Conservation (phyloP, 2,888 invertebrate genomes). For the Mallateleia sp. region DNA sequence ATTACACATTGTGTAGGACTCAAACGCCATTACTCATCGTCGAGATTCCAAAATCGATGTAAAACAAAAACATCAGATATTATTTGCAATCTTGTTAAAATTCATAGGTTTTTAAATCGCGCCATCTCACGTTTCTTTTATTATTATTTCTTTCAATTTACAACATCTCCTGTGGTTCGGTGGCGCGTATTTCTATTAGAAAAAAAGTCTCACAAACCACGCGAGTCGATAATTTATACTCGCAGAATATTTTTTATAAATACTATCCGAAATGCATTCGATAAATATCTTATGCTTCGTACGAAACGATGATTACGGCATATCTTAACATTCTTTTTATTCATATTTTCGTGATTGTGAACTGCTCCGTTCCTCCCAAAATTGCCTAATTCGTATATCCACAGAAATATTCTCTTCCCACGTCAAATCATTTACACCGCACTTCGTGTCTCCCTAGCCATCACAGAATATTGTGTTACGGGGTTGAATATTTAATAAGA, state of each 20-base stretch:
- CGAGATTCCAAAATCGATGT: constrained; percentile 63
- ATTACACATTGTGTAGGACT: constrained; percentile 67
- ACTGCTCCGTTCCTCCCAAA: constrained; percentile 19
- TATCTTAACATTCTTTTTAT: constrained; percentile 45
- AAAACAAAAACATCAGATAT: constrained; percentile 60
- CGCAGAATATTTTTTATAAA: constrained; percentile 27
- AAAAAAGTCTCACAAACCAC: constrained; percentile 20
- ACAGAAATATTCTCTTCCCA: constrained; percentile 65
- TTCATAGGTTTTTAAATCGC: constrained; percentile 87
- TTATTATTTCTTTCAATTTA: constrained; percentile 58
- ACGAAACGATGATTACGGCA: background rate
- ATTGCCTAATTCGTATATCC: constrained; percentile 35
- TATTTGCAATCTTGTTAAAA: constrained; percentile 72
- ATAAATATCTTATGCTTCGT: constrained; percentile 9
- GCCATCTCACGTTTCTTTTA: constrained; percentile 49
- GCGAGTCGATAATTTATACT: constrained; percentile 53
- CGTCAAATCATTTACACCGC: constrained; percentile 77
- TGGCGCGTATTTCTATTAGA: constrained; percentile 21
- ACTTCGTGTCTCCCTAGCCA: constrained; percentile 62
- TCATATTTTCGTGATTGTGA: constrained; percentile 29
- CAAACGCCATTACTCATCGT: constrained; percentile 72
- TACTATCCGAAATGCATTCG: constrained; percentile 30
- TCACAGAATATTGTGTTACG: constrained; percentile 90
- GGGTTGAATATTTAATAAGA: constrained; percentile 90
- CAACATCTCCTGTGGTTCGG: constrained; percentile 48